These are phyloP conservation scores for Lycophotia porphyrea DNA, from an alignment of 2,888 invertebrate species.

Conservation along the genomic window DNA sequence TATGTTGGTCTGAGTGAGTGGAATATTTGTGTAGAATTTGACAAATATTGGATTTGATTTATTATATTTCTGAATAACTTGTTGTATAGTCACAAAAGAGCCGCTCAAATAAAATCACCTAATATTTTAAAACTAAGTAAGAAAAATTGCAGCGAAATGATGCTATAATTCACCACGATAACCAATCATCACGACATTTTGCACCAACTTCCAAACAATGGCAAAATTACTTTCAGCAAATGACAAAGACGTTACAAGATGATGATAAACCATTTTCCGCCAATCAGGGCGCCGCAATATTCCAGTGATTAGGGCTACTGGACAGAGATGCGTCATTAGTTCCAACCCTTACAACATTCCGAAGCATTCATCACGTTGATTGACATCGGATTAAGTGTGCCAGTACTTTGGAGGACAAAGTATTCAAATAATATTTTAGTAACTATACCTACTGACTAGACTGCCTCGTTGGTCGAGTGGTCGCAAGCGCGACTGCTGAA, in stretches of 20 bases:
- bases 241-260: conserved; percentile 43
- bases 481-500: no score
- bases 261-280: conserved; percentile 48
- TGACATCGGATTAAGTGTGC: conserved; percentile 57
- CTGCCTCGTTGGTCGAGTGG: no score
- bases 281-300: conserved; percentile 54
- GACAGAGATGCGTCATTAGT: conserved; percentile 60
- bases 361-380: conserved; percentile 59
- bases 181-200: background rate
- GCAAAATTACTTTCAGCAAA: conserved; percentile 37
- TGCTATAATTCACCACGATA: background rate
- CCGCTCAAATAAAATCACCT: background rate
- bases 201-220: conserved; percentile 2
- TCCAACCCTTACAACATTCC: conserved; percentile 50
- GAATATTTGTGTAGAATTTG: conserved; percentile 13
- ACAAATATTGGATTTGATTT: background rate
- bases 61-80: background rate
- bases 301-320: conserved; percentile 50
- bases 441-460: background rate
- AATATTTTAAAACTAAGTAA: background rate
- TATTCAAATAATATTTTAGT: conserved; percentile 34
- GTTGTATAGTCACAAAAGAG: background rate
- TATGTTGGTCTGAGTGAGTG: conserved; percentile 10
- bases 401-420: conserved; percentile 40
- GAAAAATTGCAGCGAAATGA: background rate